Evolutionary conservation across 1,140 invertebrate species (phyloP).

Genomic region (Heliconius melpomene): DNA sequence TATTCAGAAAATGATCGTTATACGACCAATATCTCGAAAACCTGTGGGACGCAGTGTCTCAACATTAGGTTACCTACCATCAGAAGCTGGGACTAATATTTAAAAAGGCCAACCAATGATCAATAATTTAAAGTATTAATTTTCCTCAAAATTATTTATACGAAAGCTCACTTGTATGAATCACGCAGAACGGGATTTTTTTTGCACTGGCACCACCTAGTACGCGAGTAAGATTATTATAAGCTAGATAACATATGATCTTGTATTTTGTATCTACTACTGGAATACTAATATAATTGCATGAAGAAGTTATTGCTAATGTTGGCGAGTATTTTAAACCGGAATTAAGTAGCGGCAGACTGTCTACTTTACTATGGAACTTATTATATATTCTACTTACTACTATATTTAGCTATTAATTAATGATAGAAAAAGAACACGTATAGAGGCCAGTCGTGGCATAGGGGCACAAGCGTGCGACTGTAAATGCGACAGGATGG

Average conservation of each 20-base stretch:
- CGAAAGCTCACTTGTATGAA: conserved; percentile 14
- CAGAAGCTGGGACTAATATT: background rate
- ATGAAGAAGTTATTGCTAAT: background rate
- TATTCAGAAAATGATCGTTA: too few relatives aligned
- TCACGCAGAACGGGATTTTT: conserved; percentile 21
- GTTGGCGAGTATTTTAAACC: background rate
- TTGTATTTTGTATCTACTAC: conserved; percentile 5
- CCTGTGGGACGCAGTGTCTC: too few relatives aligned
- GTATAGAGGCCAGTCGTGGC: too few relatives aligned
- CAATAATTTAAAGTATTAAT: background rate
- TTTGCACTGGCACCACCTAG: conserved; percentile 23
- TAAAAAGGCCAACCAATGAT: background rate
- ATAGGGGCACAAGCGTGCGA: too few relatives aligned
- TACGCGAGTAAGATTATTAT: conserved; percentile 19
- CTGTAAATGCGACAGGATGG: too few relatives aligned
- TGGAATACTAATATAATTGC: conserved; percentile 1
- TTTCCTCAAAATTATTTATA: background rate
- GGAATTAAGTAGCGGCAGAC: background rate
- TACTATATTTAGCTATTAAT: too few relatives aligned
- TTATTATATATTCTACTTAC: too few relatives aligned
- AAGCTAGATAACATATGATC: conserved; percentile 22
- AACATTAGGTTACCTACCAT: too few relatives aligned
- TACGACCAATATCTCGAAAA: too few relatives aligned
- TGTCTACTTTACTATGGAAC: background rate
- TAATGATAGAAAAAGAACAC: too few relatives aligned